Conservation (phyloP, 2,797 vertebrate genomes). For the Gastrophryne carolinensis region DNA sequence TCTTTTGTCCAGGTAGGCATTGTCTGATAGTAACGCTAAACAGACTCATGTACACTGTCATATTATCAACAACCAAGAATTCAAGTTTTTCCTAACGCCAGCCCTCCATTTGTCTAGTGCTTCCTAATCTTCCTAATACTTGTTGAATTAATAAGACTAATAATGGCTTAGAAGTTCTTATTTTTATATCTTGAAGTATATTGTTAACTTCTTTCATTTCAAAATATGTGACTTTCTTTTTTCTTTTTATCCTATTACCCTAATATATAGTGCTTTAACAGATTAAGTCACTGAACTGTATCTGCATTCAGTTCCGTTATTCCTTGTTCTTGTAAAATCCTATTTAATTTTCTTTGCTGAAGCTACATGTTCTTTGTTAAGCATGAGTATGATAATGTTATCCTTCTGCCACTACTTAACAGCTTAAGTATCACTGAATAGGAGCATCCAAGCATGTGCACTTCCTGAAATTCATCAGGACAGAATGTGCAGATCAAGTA, state of each 20-base stretch:
- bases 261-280: conserved; percentile 22
- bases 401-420: conserved; percentile 42
- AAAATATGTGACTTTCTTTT: neutral
- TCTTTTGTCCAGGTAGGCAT: no score
- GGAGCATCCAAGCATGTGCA: conserved; percentile 36
- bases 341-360: conserved; percentile 30
- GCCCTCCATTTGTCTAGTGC: no score
- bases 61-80: no score
- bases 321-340: conserved; percentile 22
- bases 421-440: conserved; percentile 43
- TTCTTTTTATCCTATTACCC: conserved; percentile 30
- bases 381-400: conserved; percentile 43
- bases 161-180: no score
- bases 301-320: conserved; percentile 27
- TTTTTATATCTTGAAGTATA: no score
- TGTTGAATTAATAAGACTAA: no score
- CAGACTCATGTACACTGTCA: no score
- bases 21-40: no score
- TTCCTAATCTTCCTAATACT: no score
- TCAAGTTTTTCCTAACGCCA: no score
- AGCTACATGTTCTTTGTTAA: conserved; percentile 31
- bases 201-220: neutral
- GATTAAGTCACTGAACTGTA: conserved; percentile 43
- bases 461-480: conserved; percentile 24
- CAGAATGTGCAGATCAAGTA: conserved; percentile 21